phyloP scores from a whole-genome alignment of 2,797 vertebrate species.

The Petrocephalus sullivani region DNA sequence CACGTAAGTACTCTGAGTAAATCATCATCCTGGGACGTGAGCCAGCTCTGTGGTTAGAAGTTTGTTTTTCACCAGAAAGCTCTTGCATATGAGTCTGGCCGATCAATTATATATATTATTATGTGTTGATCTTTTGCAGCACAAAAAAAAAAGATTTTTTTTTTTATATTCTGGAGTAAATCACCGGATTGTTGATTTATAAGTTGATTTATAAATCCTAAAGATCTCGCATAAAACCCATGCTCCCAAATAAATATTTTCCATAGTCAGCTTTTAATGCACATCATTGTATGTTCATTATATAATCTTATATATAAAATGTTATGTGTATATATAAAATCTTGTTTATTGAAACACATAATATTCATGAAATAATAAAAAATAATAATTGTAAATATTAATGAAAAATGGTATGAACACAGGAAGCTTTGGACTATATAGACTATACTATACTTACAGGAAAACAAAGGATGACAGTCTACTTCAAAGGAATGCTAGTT shows the following conservation, averaged over 20 bases:
- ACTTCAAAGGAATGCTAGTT: neutral
- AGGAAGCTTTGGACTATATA: neutral
- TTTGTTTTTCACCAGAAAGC: neutral
- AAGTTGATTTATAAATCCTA: neutral
- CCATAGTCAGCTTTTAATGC: neutral
- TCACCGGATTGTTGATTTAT: neutral
- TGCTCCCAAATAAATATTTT: neutral
- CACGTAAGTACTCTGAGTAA: neutral
- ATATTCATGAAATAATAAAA: neutral
- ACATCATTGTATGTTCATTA: no score
- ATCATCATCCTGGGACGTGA: neutral
- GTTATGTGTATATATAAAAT: no score
- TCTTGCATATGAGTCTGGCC: no score
- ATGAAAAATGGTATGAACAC: no score
- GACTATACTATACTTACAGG: neutral
- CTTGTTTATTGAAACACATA: neutral
- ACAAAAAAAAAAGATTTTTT: neutral
- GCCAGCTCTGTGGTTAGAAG: neutral
- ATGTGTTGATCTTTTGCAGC: neutral
- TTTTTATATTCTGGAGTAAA: neutral
- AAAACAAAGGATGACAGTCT: neutral
- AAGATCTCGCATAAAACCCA: neutral
- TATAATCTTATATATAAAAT: no score
- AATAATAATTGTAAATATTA: neutral
- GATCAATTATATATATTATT: neutral